These are phyloP conservation scores for Meloe dianella DNA, from an alignment of 2,888 invertebrate species.

Conservation along the genomic window DNA sequence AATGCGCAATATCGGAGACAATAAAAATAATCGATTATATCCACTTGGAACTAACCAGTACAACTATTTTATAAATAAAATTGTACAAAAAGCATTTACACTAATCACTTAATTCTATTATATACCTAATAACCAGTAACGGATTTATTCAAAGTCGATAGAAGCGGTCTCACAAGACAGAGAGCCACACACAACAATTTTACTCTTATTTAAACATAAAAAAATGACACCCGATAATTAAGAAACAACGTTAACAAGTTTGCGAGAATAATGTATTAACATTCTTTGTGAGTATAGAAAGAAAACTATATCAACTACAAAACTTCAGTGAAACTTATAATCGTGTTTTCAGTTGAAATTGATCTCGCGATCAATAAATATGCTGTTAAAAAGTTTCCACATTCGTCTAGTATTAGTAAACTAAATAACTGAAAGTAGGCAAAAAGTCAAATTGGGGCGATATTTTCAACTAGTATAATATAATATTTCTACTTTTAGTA, in stretches of 20 bases:
- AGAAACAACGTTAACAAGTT: too few relatives aligned
- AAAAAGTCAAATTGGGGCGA: not conserved
- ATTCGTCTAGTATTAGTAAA: not conserved
- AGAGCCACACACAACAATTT: too few relatives aligned
- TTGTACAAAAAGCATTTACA: not conserved
- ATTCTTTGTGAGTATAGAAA: too few relatives aligned
- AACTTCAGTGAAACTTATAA: not conserved
- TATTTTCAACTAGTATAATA: too few relatives aligned
- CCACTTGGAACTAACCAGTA: conserved; percentile 16
- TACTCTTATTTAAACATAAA: too few relatives aligned
- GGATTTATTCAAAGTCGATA: too few relatives aligned
- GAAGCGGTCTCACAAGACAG: too few relatives aligned
- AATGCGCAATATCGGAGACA: conserved; percentile 21
- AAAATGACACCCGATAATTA: too few relatives aligned
- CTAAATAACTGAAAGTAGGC: not conserved
- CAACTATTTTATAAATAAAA: not conserved
- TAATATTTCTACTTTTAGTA: not conserved
- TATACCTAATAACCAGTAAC: too few relatives aligned
- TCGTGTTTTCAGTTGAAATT: not conserved
- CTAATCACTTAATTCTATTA: too few relatives aligned
- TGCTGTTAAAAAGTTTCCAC: not conserved
- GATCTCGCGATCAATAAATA: not conserved
- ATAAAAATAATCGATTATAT: conserved; percentile 31
- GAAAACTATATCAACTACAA: too few relatives aligned
- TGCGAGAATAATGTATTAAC: too few relatives aligned